Evolutionary conservation across 2,888 invertebrate species (phyloP), one percentile per base, ranked within the genome.

Genomic region (Entomobrya proxima): DNA sequence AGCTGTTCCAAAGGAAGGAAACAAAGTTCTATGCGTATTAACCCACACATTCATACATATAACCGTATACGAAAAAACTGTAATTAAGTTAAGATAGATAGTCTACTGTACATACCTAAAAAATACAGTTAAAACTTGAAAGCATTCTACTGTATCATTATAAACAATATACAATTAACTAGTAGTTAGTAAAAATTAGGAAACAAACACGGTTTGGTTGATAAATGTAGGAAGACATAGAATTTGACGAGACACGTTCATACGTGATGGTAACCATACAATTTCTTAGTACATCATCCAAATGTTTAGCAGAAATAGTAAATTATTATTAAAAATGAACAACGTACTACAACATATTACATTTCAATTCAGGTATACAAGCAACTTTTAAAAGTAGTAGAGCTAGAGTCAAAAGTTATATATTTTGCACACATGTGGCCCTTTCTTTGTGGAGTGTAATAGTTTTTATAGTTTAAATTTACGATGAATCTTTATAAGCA

Each of bases 331-430:
- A 40, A 72, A 47, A n/a, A 44, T 13, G 13, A 15, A 85, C 85
- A 85, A 85, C 85, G 85, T 85, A 85, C 80, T 67, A 80, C 64
- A 55, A 85, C 80, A 85, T 85, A 80, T 80, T 85, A 61, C 61
- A 80, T 85, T 80, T 85, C 52, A 75, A 85, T 61, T 35, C 32
- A 58, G 21, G 47, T 47, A 67, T 79, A 72, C 69, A 79, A 50
- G 21, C 21, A 61, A 58, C 37, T n/a, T n/a, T 4, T 30, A 30
- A 58, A 58, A 32, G 32, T 58, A 55, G 27, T 52, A 64, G 37
- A 35, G 18, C 64, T 37, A 1, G 7, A n/a, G 15, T 79, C 21
- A 55, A n/a, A 27, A 27, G n/a, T 47, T 4, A 21, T 24, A 18
- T 72, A 74, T 50, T 74, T 47, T 74, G 50, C 27, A 74, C 74